These are phyloP conservation scores for Falco novaeseelandiae DNA, from an alignment of 2,797 vertebrate species.

Conservation along the genomic window DNA sequence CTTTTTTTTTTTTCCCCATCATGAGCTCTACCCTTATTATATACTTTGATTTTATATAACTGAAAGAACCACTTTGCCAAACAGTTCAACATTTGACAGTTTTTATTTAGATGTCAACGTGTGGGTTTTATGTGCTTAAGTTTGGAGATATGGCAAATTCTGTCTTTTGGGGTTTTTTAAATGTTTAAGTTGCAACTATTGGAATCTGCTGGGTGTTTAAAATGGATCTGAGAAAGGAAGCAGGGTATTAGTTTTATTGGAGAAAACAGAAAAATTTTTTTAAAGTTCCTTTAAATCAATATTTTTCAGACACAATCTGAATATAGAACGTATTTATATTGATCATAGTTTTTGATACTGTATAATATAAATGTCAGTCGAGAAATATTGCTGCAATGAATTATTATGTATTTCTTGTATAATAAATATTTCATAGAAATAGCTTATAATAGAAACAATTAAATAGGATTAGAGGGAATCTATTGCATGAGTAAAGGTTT, in stretches of 20 bases:
- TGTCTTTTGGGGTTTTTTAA: background rate
- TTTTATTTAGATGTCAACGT: slow-evolving; percentile 23
- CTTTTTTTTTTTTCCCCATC: background rate
- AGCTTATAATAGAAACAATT: background rate
- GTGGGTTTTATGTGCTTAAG: slow-evolving; percentile 15
- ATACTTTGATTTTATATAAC: slow-evolving; percentile 3
- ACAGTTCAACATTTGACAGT: background rate
- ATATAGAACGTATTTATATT: background rate
- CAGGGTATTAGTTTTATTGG: slow-evolving; percentile 22
- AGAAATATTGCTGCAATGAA: background rate
- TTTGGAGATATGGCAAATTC: background rate
- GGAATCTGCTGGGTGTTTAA: slow-evolving; percentile 27
- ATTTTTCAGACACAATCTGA: background rate
- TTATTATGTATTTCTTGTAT: background rate
- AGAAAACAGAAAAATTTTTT: background rate
- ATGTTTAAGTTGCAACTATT: background rate
- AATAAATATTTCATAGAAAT: background rate
- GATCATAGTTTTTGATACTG: background rate
- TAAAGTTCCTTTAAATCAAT: background rate
- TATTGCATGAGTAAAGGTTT: background rate
- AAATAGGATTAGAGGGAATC: slow-evolving; percentile 16
- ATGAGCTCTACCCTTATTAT: background rate
- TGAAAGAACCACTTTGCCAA: background rate
- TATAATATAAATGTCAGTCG: background rate
- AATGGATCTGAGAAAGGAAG: slow-evolving; percentile 23